Evolutionary conservation across 2,113 vertebrate genomes (phyloP).

Genomic region (Heptranchias perlo): DNA sequence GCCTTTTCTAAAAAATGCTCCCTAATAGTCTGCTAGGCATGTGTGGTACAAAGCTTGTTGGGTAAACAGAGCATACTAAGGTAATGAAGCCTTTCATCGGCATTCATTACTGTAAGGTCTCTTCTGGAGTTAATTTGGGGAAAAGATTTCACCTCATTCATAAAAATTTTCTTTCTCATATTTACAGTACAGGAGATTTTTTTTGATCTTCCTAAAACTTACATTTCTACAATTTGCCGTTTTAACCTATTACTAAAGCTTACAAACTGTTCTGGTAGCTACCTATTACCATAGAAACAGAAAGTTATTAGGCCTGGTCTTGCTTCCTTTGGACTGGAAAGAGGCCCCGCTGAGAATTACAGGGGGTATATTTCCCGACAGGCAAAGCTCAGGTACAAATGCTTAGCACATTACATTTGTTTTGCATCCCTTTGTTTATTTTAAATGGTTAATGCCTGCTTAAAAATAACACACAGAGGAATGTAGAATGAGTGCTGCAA

Average conservation of each 20-base stretch:
- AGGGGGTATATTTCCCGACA: background rate
- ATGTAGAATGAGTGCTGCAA: background rate
- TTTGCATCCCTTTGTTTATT: background rate
- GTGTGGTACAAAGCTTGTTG: background rate
- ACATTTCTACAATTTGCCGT: background rate
- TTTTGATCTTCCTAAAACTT: background rate
- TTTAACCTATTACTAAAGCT: background rate
- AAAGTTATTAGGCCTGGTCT: background rate
- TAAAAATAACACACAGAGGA: background rate
- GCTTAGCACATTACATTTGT: background rate
- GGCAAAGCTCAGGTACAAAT: background rate
- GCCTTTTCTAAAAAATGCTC: background rate
- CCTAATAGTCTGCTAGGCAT: too few relatives aligned
- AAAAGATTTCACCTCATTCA: background rate
- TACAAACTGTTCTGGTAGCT: background rate
- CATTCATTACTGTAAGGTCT: background rate
- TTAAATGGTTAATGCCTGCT: background rate
- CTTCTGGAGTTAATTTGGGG: background rate
- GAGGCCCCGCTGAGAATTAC: background rate
- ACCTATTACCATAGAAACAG: background rate
- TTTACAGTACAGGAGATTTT: background rate
- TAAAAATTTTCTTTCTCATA: background rate
- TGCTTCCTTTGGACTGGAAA: background rate
- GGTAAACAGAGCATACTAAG: background rate
- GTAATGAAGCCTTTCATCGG: slow-evolving; percentile 7